Evolutionary conservation across 2,797 vertebrate species (phyloP).

Genomic region (Parambassis ranga): DNA sequence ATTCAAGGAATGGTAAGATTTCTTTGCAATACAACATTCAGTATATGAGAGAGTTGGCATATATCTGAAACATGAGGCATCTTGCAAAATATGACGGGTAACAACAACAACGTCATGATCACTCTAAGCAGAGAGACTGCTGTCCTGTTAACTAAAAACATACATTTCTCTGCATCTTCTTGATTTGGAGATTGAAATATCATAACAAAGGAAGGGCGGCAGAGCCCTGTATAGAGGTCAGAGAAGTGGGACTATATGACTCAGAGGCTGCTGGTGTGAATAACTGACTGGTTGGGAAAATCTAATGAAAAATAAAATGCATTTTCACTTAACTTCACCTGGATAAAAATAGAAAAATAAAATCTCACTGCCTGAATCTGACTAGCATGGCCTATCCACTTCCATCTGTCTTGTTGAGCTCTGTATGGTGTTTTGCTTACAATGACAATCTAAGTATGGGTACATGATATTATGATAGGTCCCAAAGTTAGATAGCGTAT

Average conservation of each 20-base stretch:
- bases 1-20: neutral
- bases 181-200: conserved; percentile 24
- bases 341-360: conserved; percentile 28
- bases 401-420: conserved; percentile 3
- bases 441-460: neutral
- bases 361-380: conserved; percentile 20
- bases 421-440: neutral
- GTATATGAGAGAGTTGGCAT: neutral
- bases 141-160: neutral
- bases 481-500: neutral
- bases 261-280: conserved; percentile 55
- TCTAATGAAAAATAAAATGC: conserved; percentile 37
- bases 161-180: neutral
- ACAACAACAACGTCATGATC: too few relatives aligned
- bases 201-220: conserved; percentile 45
- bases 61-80: neutral
- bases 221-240: conserved; percentile 49
- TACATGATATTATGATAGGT: neutral
- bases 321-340: conserved; percentile 28
- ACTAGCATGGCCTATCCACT: neutral
- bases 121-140: too few relatives aligned
- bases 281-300: conserved; percentile 50
- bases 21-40: neutral
- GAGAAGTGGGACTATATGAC: conserved; percentile 48
- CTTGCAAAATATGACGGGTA: neutral